Percentiles rank a stretch among this genome's conserved stretches.
Conservation (phyloP, 2,113 vertebrate species). For the Triplophysa siluroides region DNA sequence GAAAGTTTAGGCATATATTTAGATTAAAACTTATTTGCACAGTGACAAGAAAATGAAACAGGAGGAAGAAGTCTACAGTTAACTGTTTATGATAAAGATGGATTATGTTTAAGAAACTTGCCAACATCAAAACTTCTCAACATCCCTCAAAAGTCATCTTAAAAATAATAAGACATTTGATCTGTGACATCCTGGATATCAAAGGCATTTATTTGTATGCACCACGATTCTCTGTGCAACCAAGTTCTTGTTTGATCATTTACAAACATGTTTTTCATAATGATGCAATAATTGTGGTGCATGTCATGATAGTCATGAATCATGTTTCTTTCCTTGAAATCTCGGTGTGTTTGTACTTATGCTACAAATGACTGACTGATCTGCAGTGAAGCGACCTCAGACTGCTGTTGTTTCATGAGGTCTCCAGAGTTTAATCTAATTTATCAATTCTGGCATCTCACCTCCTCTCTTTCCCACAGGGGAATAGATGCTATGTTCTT, state of each 20-base stretch:
- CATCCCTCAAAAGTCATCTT: not conserved
- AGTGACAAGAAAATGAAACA: no score
- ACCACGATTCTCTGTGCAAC: not conserved
- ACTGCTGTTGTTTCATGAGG: constrained; percentile 18
- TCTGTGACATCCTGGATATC: not conserved
- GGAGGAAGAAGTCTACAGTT: no score
- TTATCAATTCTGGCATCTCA: constrained; percentile 4
- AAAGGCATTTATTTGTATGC: not conserved
- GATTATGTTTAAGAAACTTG: not conserved
- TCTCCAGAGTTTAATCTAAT: constrained; percentile 11
- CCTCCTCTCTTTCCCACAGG: constrained; percentile 69
- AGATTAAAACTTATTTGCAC: no score
- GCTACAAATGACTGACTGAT: not conserved
- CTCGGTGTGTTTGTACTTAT: not conserved
- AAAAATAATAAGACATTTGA: not conserved
- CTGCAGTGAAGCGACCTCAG: not conserved
- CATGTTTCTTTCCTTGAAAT: not conserved
- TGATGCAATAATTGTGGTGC: not conserved
- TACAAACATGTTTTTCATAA: not conserved
- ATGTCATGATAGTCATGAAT: not conserved
- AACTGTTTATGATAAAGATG: not conserved
- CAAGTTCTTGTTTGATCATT: not conserved
- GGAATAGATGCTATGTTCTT: constrained; percentile 80
- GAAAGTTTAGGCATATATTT: no score
- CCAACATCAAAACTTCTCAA: not conserved